Conservation (phyloP, 1,140 invertebrate species). For the Plodia interpunctella region DNA sequence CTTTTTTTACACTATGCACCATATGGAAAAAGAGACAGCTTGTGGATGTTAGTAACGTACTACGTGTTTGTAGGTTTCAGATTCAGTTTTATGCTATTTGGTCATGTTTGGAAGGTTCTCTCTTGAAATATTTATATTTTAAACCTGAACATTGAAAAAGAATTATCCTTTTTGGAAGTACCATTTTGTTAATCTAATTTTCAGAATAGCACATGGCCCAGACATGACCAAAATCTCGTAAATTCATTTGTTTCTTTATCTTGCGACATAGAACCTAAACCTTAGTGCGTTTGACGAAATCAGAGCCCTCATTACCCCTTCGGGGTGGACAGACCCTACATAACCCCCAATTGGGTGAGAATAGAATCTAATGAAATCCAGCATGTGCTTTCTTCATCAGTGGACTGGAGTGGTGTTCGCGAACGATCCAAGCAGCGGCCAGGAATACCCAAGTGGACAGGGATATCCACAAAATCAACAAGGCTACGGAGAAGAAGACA, state of each 20-base stretch:
- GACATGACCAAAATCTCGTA: neutral
- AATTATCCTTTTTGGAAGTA: no score
- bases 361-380: conserved; percentile 69
- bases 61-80: no score
- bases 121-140: no score
- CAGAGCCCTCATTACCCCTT: conserved; percentile 38
- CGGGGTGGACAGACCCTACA: neutral
- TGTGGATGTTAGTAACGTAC: no score
- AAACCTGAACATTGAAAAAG: no score
- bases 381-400: conserved; percentile 71
- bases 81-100: no score
- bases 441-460: conserved; percentile 14
- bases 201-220: neutral
- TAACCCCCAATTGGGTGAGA: conserved; percentile 31
- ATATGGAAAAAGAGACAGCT: no score
- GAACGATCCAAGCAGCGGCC: conserved; percentile 16
- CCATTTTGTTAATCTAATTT: no score
- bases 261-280: conserved; percentile 22
- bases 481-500: conserved; percentile 9
- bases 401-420: conserved; percentile 43
- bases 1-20: no score
- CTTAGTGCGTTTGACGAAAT: conserved; percentile 71
- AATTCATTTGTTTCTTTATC: conserved; percentile 14
- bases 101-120: no score
- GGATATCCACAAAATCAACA: conserved; percentile 13